Percentiles rank a stretch among this genome's conserved stretches.
phyloP scores from a whole-genome alignment of 30 jellyfish, hydroid and myxozoan genomes.

The Pelagia noctiluca region DNA sequence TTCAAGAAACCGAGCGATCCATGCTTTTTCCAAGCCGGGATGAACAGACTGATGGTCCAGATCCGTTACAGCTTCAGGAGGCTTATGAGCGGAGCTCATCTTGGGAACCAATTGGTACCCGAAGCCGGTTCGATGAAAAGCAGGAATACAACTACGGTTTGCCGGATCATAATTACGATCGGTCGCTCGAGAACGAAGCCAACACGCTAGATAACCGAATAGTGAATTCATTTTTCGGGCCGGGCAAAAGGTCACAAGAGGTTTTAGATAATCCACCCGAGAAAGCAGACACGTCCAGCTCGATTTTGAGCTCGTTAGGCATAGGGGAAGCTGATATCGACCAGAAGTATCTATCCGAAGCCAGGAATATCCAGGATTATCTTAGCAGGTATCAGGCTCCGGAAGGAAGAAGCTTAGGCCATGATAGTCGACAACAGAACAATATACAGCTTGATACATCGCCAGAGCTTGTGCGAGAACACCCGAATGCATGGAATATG shows the following conservation, averaged over 20 bases:
- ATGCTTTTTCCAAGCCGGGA: constrained; percentile 3
- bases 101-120: constrained; percentile 74
- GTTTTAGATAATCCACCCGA: background rate
- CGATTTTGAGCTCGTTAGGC: constrained; percentile 58
- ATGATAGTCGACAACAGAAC: constrained; percentile 50
- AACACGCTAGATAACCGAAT: constrained; percentile 52
- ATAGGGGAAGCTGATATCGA: constrained; percentile 66
- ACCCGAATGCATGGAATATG: constrained; percentile 68
- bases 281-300: constrained; percentile 10
- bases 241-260: constrained; percentile 14
- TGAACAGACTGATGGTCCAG: constrained; percentile 61
- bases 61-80: constrained; percentile 55
- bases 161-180: constrained; percentile 71
- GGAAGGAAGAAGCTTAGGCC: constrained; percentile 54
- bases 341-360: constrained; percentile 50
- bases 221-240: constrained; percentile 42
- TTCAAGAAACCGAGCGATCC: constrained; percentile 34
- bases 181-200: constrained; percentile 74
- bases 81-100: constrained; percentile 63
- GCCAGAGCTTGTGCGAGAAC: constrained; percentile 62
- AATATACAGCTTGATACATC: constrained; percentile 58
- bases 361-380: constrained; percentile 59
- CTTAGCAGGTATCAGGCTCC: constrained; percentile 27
- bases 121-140: constrained; percentile 29
- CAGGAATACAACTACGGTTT: constrained; percentile 62